Percentiles rank a stretch among this genome's conserved stretches.
Evolutionary conservation across 2,113 vertebrate genomes (phyloP).

Genomic region (Campylorhamphus procurvoides): DNA sequence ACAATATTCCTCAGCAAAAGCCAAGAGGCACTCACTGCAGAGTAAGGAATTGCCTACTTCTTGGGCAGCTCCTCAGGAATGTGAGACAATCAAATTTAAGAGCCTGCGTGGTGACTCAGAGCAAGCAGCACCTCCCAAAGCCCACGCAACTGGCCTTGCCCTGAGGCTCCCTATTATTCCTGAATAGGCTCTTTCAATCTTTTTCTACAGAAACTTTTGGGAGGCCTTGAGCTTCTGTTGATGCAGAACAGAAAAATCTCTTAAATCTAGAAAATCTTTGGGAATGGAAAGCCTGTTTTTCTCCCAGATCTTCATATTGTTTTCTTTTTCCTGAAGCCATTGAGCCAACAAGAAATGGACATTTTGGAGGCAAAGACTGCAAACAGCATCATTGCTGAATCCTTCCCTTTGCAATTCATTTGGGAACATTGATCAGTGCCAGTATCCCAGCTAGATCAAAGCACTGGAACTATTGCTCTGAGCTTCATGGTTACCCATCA

Average conservation of each 20-base stretch:
- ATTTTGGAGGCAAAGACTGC: background rate
- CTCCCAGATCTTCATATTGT: background rate
- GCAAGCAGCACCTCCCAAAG: background rate
- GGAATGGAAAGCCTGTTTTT: background rate
- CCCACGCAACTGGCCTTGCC: background rate
- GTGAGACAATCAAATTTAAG: background rate
- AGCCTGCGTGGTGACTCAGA: background rate
- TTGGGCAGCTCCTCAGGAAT: background rate
- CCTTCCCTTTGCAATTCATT: background rate
- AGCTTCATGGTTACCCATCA: background rate
- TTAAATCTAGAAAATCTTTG: background rate
- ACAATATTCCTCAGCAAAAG: background rate
- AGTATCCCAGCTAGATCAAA: background rate
- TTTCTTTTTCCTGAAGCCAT: background rate
- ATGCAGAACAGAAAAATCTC: background rate
- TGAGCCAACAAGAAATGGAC: background rate
- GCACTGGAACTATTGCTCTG: background rate
- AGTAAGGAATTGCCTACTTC: background rate
- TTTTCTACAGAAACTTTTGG: background rate
- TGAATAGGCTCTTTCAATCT: background rate
- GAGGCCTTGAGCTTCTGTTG: background rate
- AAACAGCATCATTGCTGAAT: background rate
- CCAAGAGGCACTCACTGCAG: background rate
- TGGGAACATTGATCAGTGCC: background rate
- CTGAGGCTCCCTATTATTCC: background rate